Percentiles rank a stretch among this genome's conserved stretches.
phyloP scores from a whole-genome alignment of 2,888 invertebrate genomes.

The Acanthococcus lagerstroemiae region DNA sequence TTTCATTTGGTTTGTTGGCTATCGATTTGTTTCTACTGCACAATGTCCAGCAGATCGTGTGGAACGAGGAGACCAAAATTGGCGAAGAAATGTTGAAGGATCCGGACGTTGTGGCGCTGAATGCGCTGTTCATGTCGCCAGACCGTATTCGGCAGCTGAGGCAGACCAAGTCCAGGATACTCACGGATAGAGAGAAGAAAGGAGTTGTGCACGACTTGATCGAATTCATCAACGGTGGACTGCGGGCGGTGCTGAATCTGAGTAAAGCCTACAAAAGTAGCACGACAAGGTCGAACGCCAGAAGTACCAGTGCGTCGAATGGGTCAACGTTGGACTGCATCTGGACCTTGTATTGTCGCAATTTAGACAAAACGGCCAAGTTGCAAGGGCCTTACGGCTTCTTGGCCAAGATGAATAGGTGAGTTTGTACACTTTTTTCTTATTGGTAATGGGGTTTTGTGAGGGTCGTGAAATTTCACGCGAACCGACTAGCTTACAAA shows the following conservation, averaged over 20 bases:
- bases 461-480: too few relatives aligned
- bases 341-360: conserved; percentile 51
- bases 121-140: conserved; percentile 49
- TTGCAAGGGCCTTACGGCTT: conserved; percentile 48
- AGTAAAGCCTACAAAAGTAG: conserved; percentile 50
- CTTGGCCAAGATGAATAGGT: conserved; percentile 53
- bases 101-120: conserved; percentile 50
- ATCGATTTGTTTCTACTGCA: conserved; percentile 50
- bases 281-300: conserved; percentile 35
- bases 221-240: conserved; percentile 48
- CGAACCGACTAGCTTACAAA: too few relatives aligned
- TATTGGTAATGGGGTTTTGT: too few relatives aligned
- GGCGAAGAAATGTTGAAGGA: conserved; percentile 48
- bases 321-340: conserved; percentile 48
- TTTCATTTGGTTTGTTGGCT: conserved; percentile 50
- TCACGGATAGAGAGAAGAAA: conserved; percentile 40
- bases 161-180: conserved; percentile 37
- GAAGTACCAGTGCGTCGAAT: conserved; percentile 41
- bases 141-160: conserved; percentile 44
- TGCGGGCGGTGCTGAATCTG: conserved; percentile 49
- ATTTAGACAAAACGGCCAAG: conserved; percentile 48
- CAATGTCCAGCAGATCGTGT: conserved; percentile 50
- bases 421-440: conserved; percentile 34
- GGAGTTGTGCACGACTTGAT: conserved; percentile 46
- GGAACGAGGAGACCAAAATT: conserved; percentile 46